Conservation (phyloP, 23 tunicate genomes). For the Botrylloides violaceus region DNA sequence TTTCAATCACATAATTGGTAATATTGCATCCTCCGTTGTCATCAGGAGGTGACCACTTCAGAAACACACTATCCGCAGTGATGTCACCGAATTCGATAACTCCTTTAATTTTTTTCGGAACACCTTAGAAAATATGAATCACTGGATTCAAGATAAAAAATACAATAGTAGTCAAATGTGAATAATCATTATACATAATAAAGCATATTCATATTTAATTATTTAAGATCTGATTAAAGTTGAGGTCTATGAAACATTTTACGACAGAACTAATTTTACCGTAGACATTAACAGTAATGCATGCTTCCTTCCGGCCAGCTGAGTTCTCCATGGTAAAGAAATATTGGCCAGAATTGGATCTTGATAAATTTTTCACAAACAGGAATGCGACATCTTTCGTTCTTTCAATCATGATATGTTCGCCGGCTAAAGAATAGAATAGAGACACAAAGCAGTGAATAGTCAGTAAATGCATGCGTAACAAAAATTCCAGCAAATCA, state of each 20-base stretch:
- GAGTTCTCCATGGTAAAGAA: constrained; percentile 29
- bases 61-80: constrained; percentile 9
- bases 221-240: too few relatives aligned
- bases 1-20: constrained; percentile 41
- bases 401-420: constrained; percentile 10
- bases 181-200: not conserved
- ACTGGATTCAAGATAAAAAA: too few relatives aligned
- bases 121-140: too few relatives aligned
- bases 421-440: not conserved
- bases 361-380: constrained; percentile 2
- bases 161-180: not conserved
- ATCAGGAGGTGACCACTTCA: constrained; percentile 45
- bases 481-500: too few relatives aligned
- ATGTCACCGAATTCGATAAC: constrained; percentile 43
- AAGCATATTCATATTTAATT: too few relatives aligned
- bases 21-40: constrained; percentile 43
- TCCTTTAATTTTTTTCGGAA: constrained; percentile 79
- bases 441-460: too few relatives aligned
- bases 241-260: not conserved
- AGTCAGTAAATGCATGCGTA: too few relatives aligned
- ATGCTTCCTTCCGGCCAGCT: constrained; percentile 38
- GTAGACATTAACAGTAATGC: constrained; percentile 38
- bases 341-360: constrained; percentile 39
- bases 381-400: constrained; percentile 18
- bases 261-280: too few relatives aligned